Conservation (phyloP, 2,888 invertebrate species). For the Chesias legatella region DNA sequence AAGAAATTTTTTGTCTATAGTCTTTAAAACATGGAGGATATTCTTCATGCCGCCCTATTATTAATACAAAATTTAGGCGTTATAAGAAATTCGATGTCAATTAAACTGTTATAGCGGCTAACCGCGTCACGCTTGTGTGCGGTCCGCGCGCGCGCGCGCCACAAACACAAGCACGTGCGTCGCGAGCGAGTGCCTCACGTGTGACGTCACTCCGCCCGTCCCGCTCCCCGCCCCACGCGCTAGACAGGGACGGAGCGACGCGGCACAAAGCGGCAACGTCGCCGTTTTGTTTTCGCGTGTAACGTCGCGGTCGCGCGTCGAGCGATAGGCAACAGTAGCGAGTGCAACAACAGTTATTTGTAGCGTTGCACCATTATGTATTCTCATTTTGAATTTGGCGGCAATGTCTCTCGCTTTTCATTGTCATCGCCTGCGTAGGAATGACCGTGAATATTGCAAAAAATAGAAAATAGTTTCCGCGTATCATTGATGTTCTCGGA, state of each 20-base stretch:
- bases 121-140: slow-evolving; percentile 63
- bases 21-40: no score
- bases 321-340: slow-evolving; percentile 72
- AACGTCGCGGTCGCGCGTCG: no score
- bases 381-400: slow-evolving; percentile 29
- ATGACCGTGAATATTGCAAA: slow-evolving; percentile 48
- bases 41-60: no score
- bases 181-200: slow-evolving; percentile 59
- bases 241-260: slow-evolving; percentile 50
- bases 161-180: slow-evolving; percentile 78
- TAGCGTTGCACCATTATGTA: slow-evolving; percentile 34
- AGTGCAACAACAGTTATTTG: slow-evolving; percentile 71
- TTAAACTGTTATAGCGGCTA: slow-evolving; percentile 43
- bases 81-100: slow-evolving; percentile 52
- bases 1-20: no score
- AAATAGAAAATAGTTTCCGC: slow-evolving; percentile 24
- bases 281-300: slow-evolving; percentile 72
- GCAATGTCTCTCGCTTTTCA: slow-evolving; percentile 47
- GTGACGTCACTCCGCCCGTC: slow-evolving; percentile 68
- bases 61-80: no score
- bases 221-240: slow-evolving; percentile 57
- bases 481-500: no score
- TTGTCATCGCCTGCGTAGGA: slow-evolving; percentile 40
- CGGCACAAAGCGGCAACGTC: slow-evolving; percentile 63
- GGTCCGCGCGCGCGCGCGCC: slow-evolving; percentile 56